Percentiles rank a stretch among this genome's conserved stretches.
phyloP scores from a whole-genome alignment of 2,888 invertebrate genomes.

The Eustalomyia histrio region DNA sequence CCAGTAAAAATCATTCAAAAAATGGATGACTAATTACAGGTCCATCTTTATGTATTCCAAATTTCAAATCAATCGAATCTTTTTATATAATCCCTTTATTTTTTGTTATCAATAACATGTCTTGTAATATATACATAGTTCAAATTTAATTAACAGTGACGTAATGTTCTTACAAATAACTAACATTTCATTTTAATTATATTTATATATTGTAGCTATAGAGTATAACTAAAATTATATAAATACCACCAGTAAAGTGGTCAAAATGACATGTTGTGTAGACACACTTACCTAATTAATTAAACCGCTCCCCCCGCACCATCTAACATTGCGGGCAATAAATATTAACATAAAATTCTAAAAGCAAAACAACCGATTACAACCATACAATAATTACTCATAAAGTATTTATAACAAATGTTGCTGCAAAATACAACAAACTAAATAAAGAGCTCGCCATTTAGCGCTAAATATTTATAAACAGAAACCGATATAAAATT shows the following conservation, averaged over 20 bases:
- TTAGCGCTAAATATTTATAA: background rate
- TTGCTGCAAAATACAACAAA: background rate
- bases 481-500: background rate
- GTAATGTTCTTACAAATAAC: too few species aligned
- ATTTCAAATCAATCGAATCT: too few species aligned
- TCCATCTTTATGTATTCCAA: too few species aligned
- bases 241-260: background rate
- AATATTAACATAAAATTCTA: background rate
- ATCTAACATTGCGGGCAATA: background rate
- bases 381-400: background rate
- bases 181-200: too few species aligned
- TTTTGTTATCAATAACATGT: too few species aligned
- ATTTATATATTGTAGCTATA: too few species aligned
- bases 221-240: too few species aligned
- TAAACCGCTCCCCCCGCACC: background rate
- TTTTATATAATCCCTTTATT: too few species aligned
- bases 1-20: too few species aligned
- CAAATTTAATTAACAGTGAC: too few species aligned
- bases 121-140: too few species aligned
- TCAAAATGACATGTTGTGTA: background rate
- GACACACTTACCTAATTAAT: background rate
- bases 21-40: too few species aligned
- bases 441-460: background rate
- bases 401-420: constrained; percentile 2
- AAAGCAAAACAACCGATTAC: background rate